A percentile compares a stretch with the other conserved stretches of the same genome.
Evolutionary conservation across 2,797 vertebrate genomes (phyloP).

Genomic region (Notoglanidium macrostoma): DNA sequence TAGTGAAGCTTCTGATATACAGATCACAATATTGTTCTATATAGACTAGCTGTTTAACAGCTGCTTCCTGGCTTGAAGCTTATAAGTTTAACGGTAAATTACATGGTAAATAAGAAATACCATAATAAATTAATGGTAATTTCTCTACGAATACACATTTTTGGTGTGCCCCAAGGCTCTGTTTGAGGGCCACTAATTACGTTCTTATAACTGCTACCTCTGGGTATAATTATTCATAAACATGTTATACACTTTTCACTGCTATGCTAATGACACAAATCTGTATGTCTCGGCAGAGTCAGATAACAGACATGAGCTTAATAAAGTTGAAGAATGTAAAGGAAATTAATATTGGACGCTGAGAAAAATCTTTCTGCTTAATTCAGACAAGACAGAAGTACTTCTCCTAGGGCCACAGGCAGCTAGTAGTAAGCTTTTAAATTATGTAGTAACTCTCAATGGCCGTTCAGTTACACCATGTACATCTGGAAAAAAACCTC

Average conservation of each 20-base stretch:
- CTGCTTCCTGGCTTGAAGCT: not conserved
- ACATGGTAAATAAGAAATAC: too few species aligned
- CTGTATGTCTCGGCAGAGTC: not conserved
- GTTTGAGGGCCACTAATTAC: not conserved
- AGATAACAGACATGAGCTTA: not conserved
- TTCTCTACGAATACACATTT: not conserved
- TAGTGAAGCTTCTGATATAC: not conserved
- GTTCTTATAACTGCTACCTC: not conserved
- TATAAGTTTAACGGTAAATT: not conserved
- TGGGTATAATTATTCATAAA: not conserved
- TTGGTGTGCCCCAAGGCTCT: not conserved
- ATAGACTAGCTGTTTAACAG: not conserved
- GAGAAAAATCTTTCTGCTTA: not conserved
- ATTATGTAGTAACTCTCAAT: not conserved
- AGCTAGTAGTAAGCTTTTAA: not conserved
- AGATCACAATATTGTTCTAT: not conserved
- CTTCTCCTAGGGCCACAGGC: not conserved
- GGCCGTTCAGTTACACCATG: not conserved
- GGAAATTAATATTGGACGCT: not conserved
- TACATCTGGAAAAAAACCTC: not conserved
- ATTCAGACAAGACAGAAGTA: not conserved
- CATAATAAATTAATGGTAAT: not conserved
- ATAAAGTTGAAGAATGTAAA: not conserved
- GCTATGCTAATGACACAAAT: not conserved
- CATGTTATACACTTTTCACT: not conserved